Evolutionary conservation across 2,888 invertebrate species (phyloP), one percentile per base, ranked within the genome.

Genomic region (Gari tellinella): DNA sequence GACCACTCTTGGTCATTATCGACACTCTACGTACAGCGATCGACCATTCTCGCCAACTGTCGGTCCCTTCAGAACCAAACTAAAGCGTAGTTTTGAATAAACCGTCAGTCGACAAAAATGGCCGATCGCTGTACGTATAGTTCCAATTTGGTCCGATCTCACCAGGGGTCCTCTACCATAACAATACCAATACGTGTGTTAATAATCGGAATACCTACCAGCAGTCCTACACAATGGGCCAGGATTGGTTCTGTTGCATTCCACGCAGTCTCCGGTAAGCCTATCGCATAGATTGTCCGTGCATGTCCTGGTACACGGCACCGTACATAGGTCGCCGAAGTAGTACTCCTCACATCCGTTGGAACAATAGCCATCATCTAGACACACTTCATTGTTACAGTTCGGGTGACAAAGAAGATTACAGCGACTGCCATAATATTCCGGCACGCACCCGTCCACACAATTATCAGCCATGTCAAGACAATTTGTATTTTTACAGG

Each of bases 341-440:
- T 43, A 70, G 0, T 64, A 72, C 1, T 69, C 38, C n/a, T 40
- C 2, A 37, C 78, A 78, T 31, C 31, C 31, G 10, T 67, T 70
- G n/a, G 38, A n/a, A 48, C 78, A 78, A 8, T 25, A 23, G 1
- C 78, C 78, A 5, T 48, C 15, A 7, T 41, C 56, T 43, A 70
- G 45, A 51, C 78, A 78, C 8, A 40, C 67, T 8, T 40, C 38
- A 45, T 70, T 70, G 31, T 60, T 64, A 41, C 78, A 78, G 7
- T 72, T 73, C 7, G 5, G 8, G 3, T 10, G 14, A 49, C 78
- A 78, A 4, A 1, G 12, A 1, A 21, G n/a, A 0, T 40, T 51
- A 25, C 78, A 78, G 12, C n/a, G 37, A 19, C 58, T 51, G 8
- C 78, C 78, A 43, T 60, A 73, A 51, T 26, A 70, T 2, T 60